phyloP scores from a whole-genome alignment of 1,140 invertebrate species.

The Chlorops oryzae region DNA sequence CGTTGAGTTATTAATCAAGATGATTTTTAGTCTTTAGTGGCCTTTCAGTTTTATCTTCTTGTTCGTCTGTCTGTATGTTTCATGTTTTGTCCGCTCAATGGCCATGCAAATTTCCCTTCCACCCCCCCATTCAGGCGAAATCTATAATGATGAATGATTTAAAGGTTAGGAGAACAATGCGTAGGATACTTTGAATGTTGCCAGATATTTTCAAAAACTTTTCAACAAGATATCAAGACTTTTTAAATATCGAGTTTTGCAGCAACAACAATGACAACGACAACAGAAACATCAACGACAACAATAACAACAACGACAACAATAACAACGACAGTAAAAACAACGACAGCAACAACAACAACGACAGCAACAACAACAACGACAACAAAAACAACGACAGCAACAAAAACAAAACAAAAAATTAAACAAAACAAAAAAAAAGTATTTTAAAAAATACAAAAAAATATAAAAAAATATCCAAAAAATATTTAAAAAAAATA shows the following conservation, averaged over 20 bases:
- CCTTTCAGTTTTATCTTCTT: too few relatives aligned
- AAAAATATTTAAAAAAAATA: too few relatives aligned
- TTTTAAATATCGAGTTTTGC: background rate
- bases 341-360: background rate
- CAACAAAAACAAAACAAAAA: conserved; percentile 1
- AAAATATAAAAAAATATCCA: too few relatives aligned
- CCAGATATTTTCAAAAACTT: conserved; percentile 5
- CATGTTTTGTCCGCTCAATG: too few relatives aligned
- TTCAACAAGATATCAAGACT: conserved; percentile 3
- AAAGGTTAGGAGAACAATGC: conserved; percentile 1
- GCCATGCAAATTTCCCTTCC: too few relatives aligned
- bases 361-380: conserved; percentile 2
- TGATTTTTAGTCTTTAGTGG: too few relatives aligned
- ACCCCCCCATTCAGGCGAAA: too few relatives aligned
- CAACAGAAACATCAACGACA: background rate
- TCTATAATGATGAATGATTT: conserved; percentile 1
- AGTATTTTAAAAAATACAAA: too few relatives aligned
- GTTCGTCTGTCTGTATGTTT: too few relatives aligned
- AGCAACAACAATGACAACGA: background rate
- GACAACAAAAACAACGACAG: background rate
- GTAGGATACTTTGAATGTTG: background rate
- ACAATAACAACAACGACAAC: conserved; percentile 1
- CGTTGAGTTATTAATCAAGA: too few relatives aligned
- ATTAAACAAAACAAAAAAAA: too few relatives aligned
- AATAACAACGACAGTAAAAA: conserved; percentile 1